These are phyloP conservation scores for Paramormyrops kingsleyae DNA, from an alignment of 2,113 vertebrate species.

Conservation along the genomic window DNA sequence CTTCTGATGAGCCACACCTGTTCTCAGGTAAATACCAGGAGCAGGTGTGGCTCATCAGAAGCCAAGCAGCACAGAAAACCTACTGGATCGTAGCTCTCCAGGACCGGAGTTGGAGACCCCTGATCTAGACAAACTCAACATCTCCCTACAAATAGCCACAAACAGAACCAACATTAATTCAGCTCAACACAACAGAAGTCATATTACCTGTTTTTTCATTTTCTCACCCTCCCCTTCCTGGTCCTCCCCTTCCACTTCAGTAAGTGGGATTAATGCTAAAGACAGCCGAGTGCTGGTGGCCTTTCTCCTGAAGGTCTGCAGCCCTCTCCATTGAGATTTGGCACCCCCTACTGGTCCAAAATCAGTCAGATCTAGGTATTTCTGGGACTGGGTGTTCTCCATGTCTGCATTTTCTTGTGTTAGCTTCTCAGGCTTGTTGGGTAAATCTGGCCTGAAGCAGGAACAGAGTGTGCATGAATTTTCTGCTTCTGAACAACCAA, in stretches of 20 bases:
- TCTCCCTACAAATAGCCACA: background rate
- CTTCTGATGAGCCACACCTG: too few relatives aligned
- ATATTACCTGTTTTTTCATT: background rate
- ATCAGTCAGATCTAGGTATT: constrained; percentile 9
- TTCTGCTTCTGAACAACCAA: background rate
- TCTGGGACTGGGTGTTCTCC: background rate
- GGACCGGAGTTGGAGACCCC: too few relatives aligned
- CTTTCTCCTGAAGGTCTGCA: constrained; percentile 22
- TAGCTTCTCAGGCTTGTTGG: background rate
- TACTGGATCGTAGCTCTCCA: too few relatives aligned
- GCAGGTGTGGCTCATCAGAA: too few relatives aligned
- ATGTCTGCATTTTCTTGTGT: too few relatives aligned
- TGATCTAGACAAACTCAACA: background rate
- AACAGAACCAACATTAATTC: background rate
- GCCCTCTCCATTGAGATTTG: constrained; percentile 16
- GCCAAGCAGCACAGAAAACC: too few relatives aligned
- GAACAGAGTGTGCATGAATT: background rate
- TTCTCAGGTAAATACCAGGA: too few relatives aligned
- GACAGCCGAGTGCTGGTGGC: background rate
- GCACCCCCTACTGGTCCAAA: constrained; percentile 18
- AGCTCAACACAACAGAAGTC: too few relatives aligned
- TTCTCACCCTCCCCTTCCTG: background rate
- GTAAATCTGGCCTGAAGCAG: background rate
- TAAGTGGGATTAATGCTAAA: background rate
- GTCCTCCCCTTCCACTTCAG: background rate